Evolutionary conservation across 2,113 vertebrate genomes (phyloP), one percentile per base, ranked within the genome.

Genomic region (Aix galericulata): DNA sequence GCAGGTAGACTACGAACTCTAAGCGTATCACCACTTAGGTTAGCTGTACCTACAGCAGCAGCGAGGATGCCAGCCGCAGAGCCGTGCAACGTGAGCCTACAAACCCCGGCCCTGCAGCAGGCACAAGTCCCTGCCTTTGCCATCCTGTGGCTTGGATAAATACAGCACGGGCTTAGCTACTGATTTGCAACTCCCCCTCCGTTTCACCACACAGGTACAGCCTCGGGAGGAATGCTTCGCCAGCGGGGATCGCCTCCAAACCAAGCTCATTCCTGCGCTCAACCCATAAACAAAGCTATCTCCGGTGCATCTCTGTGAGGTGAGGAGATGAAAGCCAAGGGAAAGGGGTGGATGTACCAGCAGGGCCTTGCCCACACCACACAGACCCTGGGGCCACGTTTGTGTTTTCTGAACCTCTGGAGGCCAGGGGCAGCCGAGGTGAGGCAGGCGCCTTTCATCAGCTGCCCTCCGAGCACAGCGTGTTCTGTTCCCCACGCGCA

Each of bases 321-420:
- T 6, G 27, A 50, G 64, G 58, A 75, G 82, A 95, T 78, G 68
- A 95, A 93, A 93, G 87, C n/a, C 74, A 86, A 46, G 73, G 59
- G 64, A 77, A 76, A 71, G 40, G 9, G 48, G 63, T 34, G 48
- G 84, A 56, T 11, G 2, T 29, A 38, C 11, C 68, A 75, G 76
- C 16, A 34, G 55, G 2, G 38, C 69, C 76, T 76, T 71, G 64
- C 46, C 34, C 4, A 2, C n/a, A 53, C 60, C 71, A 58, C 0
- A 4, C 11, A 68, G 38, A 8, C 56, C 95, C 81, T 6, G 31
- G 62, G 58, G 94, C 21, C 31, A 6, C 5, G 9, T 75, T 91
- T 78, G 8, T 1, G 1, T 67, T 91, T 69, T 74, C 53, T 40
- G 40, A 40, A 40, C 40, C 58, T 87, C 83, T 63, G 62, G 52